A percentile compares a stretch with the other conserved stretches of the same genome.
Evolutionary conservation across 2,113 vertebrate species (phyloP).

Genomic region (Notechis scutatus): DNA sequence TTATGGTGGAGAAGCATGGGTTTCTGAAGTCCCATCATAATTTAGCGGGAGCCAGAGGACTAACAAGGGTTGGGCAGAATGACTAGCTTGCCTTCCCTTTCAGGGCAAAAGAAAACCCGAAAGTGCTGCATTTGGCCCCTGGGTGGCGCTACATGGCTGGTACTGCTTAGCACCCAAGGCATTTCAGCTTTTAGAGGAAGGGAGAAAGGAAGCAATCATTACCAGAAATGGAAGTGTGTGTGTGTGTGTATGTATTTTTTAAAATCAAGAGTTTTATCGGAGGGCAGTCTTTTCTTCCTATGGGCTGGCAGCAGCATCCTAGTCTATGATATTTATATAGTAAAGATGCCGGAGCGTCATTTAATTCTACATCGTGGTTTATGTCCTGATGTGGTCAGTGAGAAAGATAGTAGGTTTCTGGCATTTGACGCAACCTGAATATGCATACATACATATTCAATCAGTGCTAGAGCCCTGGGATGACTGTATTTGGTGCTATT

Average conservation of each 20-base stretch:
- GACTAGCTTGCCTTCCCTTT: constrained; percentile 31
- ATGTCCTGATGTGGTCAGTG: constrained; percentile 20
- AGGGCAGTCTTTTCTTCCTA: background rate
- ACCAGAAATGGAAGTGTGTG: constrained; percentile 25
- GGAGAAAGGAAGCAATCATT: constrained; percentile 24
- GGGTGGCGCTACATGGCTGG: constrained; percentile 73
- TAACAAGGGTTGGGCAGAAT: constrained; percentile 25
- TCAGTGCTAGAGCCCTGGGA: background rate
- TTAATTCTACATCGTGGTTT: constrained; percentile 35
- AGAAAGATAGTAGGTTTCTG: constrained; percentile 47
- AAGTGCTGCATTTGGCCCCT: constrained; percentile 67
- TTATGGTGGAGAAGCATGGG: background rate
- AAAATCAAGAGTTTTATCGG: constrained; percentile 16
- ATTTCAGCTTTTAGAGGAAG: constrained; percentile 43
- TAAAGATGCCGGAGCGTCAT: constrained; percentile 42
- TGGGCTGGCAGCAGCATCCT: constrained; percentile 15
- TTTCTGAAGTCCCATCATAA: constrained; percentile 35
- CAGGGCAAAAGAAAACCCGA: constrained; percentile 47
- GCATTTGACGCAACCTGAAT: constrained; percentile 54
- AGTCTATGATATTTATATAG: background rate
- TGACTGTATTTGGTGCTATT: constrained; percentile 71
- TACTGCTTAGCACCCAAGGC: constrained; percentile 50
- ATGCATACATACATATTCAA: constrained; percentile 37
- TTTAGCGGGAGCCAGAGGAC: constrained; percentile 30
- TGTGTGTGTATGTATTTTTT: too few relatives aligned